A percentile compares a stretch with the other conserved stretches of the same genome.
Conservation (phyloP, 2,888 invertebrate species). For the Rhagium mordax region DNA sequence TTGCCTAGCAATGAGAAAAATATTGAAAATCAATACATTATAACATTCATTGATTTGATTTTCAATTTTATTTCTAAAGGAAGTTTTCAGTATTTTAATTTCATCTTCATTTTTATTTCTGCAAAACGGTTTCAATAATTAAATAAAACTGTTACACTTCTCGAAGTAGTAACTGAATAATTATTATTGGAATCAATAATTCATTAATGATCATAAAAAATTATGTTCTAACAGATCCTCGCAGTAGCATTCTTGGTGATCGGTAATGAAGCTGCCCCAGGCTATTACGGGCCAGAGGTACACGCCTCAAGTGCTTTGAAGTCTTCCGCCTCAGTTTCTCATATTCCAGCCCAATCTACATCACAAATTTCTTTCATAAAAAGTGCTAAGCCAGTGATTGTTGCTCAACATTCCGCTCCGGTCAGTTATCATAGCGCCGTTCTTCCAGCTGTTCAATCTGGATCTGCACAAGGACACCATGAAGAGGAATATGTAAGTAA, state of each 20-base stretch:
- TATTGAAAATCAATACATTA: no score
- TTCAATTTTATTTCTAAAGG: no score
- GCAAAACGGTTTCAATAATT: no score
- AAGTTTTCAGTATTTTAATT: no score
- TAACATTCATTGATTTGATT: no score
- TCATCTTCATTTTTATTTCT: no score
- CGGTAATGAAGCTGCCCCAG: not conserved
- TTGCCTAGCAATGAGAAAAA: no score
- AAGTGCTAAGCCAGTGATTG: conserved; percentile 32
- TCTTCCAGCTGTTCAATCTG: not conserved
- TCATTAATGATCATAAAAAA: not conserved
- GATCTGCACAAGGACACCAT: not conserved
- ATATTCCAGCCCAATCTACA: conserved; percentile 28
- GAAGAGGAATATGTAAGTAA: not conserved
- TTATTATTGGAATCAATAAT: no score
- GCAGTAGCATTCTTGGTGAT: not conserved
- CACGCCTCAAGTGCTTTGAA: not conserved
- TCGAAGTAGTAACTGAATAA: no score
- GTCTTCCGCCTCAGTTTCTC: conserved; percentile 25
- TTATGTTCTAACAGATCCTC: not conserved
- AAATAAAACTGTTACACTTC: no score
- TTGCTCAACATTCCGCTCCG: conserved; percentile 23
- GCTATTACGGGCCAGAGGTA: conserved; percentile 31
- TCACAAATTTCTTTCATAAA: conserved; percentile 27
- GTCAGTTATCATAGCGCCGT: not conserved